These are phyloP conservation scores for Mechanitis mazaeus DNA, from an alignment of 2,888 invertebrate genomes.

Conservation along the genomic window DNA sequence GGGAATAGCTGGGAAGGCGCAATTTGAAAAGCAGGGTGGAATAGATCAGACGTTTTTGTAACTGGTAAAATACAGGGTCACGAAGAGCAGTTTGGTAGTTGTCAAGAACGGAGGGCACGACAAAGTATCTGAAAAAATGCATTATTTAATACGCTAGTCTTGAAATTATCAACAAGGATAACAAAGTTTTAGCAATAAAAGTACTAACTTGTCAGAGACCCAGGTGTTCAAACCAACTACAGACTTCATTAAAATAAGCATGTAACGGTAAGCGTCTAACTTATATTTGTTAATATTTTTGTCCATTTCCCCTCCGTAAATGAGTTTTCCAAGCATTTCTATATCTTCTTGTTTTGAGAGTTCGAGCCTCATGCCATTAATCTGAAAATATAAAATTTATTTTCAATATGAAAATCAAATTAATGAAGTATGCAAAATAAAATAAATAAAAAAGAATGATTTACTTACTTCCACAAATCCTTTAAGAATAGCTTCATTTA, in stretches of 20 bases:
- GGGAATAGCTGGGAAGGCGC: slow-evolving; percentile 76
- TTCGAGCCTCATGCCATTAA: slow-evolving; percentile 56
- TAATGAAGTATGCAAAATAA: background rate
- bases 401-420: background rate
- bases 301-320: slow-evolving; percentile 62
- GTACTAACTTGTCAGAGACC: slow-evolving; percentile 54
- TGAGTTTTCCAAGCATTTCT: slow-evolving; percentile 72
- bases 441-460: slow-evolving; percentile 14
- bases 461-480: slow-evolving; percentile 64
- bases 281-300: slow-evolving; percentile 52
- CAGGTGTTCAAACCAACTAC: slow-evolving; percentile 57
- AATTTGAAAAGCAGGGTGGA: slow-evolving; percentile 77
- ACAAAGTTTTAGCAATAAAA: background rate
- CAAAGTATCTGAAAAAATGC: slow-evolving; percentile 57
- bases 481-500: slow-evolving; percentile 75
- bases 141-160: slow-evolving; percentile 2
- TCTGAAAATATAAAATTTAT: slow-evolving; percentile 36
- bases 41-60: slow-evolving; percentile 78
- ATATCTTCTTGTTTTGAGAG: slow-evolving; percentile 67
- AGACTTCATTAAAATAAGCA: slow-evolving; percentile 74
- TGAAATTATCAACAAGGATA: background rate
- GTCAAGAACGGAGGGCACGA: slow-evolving; percentile 77
- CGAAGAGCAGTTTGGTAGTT: slow-evolving; percentile 80
- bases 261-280: slow-evolving; percentile 72
- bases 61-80: slow-evolving; percentile 84